Base-by-base conservation (phyloP, 2,113 vertebrate species). In the Acrocephalus arundinaceus region DNA sequence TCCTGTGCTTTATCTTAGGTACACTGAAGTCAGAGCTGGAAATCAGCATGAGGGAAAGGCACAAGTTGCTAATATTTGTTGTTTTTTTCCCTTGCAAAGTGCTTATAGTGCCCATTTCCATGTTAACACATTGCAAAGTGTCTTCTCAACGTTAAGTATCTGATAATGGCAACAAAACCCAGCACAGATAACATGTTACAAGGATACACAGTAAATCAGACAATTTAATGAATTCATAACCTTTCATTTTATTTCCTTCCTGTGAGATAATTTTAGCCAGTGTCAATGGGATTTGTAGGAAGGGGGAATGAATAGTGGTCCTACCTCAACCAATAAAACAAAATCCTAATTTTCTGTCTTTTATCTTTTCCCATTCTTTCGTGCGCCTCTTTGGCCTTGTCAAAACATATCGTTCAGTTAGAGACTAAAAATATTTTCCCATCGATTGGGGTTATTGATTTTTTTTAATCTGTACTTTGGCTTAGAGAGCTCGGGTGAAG, bases 381-480 rank as follows among this genome's bases (percentile, higher is more conserved):
- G 95, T 97, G 97, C 75, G 97, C 96, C 97, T 97, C 97, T 98
- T 97, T 97, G 98, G 97, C 97, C 98, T 97, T 98, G 97, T 98
- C 98, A 98, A 98, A 98, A 98, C 98, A 97, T 98, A 98, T 98
- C 97, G 97, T 98, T 98, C 98, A 98, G 98, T 98, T 98, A 98
- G 98, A 98, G 98, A 98, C 97, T 97, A 98, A 98, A 98, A 98
- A 98, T 98, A 98, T 98, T 98, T 98, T 98, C 97, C 88, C 97
- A 99, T 98, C 97, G 98, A 98, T 98, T 98, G 97, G 96, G 90
- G 96, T 94, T 97, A 99, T 98, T 98, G 98, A 98, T 98, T 99
- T 99, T 98, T 98, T 98, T 98, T 97, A 98, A 98, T 98, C 98
- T 98, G 98, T 98, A 98, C 98, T 98, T 98, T 98, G 98, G 98